Base-by-base conservation (phyloP, 2,888 invertebrate genomes). In the Tholera decimalis region DNA sequence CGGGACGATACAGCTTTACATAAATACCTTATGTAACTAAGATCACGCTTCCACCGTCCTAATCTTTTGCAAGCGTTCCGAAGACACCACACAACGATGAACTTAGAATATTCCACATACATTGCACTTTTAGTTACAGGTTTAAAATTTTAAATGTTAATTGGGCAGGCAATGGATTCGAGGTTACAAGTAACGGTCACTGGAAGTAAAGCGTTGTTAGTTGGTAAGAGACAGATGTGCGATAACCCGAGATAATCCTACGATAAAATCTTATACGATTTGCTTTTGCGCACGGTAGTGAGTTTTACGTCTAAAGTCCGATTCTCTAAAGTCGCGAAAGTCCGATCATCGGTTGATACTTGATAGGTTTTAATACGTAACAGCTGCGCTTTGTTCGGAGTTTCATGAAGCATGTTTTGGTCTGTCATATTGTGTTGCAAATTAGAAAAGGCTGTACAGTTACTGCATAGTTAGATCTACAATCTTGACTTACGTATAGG, bases 171-270 rank as follows among this genome's bases (percentile, higher is more conserved):
- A 83, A 80, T 89, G 89, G 58, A 77, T 64, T 7, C 5, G 13
- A 4, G 28, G n/a, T 20, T 18, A 24, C 35, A 0, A 28, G 53
- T 33, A 28, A 77, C 59, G 15, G 7, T 69, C 58, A 62, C 7
- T 35, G 54, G 44, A 68, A 60, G 44, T 62, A 59, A 77, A 67
- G 72, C 70, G 57, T 61, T 49, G 64, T 70, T 49, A 58, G 59
- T 72, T 87, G 84, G 89, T 91, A 83, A 64, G 58, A 64, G 83
- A 72, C 60, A 88, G 92, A 92, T 92, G 87, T 73, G 86, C 85
- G 93, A 93, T 93, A 93, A 93, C 94, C 93, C 85, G 77, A 89
- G 92, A 92, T 93, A 93, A 93, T 92, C 93, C 89, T 77, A 71
- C 83, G 92, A 92, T 93, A 89, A 87, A 88, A 93, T 91, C 91